Percentiles rank a stretch among this genome's conserved stretches.
Evolutionary conservation across 2,888 invertebrate species (phyloP).

Genomic region (Nasonovia ribisnigri): DNA sequence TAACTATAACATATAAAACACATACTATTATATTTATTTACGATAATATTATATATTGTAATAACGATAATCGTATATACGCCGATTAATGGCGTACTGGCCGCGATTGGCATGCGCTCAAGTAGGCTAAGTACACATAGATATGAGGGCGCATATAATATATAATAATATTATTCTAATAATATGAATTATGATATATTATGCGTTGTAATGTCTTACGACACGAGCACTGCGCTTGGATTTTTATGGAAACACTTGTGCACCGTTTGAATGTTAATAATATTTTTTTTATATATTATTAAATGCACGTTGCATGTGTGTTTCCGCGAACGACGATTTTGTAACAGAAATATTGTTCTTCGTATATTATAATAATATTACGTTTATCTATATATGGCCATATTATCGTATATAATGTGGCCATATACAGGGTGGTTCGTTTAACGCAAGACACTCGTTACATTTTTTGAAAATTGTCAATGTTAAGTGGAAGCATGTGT

Average conservation of each 20-base stretch:
- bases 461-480: not conserved
- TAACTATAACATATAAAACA: no score
- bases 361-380: not conserved
- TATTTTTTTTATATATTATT: not conserved
- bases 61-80: not conserved
- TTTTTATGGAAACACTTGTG: not conserved
- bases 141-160: not conserved
- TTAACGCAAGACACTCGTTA: not conserved
- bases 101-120: slow-evolving; percentile 2
- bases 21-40: not conserved
- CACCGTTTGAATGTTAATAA: not conserved
- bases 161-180: not conserved
- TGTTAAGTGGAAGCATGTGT: not conserved
- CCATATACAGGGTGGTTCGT: not conserved
- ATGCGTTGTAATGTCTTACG: not conserved
- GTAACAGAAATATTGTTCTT: not conserved
- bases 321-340: not conserved
- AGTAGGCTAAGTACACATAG: not conserved
- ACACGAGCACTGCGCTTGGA: not conserved
- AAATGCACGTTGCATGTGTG: not conserved
- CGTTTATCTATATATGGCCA: not conserved
- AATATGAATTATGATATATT: not conserved
- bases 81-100: not conserved
- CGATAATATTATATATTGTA: not conserved
- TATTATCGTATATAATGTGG: not conserved